A percentile compares a stretch with the other conserved stretches of the same genome.
phyloP scores from a whole-genome alignment of 2,797 vertebrate species.

The Triplophysa yarkandensis region DNA sequence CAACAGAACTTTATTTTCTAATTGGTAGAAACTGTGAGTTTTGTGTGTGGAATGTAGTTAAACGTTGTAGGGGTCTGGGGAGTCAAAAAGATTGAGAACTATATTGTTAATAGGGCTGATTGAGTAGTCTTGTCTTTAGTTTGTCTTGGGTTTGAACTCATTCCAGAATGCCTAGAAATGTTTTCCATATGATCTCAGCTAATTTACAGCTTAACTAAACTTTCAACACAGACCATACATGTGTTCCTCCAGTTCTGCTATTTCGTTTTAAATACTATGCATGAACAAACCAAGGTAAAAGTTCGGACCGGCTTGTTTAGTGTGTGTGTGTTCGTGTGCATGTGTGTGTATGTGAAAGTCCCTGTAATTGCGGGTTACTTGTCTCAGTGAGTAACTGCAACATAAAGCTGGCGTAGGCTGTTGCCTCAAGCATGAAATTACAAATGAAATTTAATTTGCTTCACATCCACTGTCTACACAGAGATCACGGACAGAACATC shows the following conservation, averaged over 20 bases:
- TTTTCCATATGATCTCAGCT: neutral
- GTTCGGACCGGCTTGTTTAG: neutral
- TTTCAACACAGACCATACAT: neutral
- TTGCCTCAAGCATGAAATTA: slow-evolving; percentile 80
- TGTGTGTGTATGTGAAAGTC: slow-evolving; percentile 57
- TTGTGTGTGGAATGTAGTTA: too few relatives aligned
- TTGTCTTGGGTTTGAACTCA: neutral
- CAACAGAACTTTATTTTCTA: too few relatives aligned
- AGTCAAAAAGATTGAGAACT: too few relatives aligned
- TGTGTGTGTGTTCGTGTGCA: slow-evolving; percentile 24
- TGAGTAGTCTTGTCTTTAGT: neutral
- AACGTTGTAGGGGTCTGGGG: too few relatives aligned
- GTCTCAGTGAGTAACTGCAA: slow-evolving; percentile 80
- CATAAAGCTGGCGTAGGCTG: slow-evolving; percentile 72
- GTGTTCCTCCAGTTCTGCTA: slow-evolving; percentile 3
- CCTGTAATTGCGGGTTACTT: slow-evolving; percentile 77
- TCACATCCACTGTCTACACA: slow-evolving; percentile 76
- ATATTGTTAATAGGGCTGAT: neutral
- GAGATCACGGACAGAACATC: slow-evolving; percentile 73
- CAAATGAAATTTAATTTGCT: slow-evolving; percentile 82
- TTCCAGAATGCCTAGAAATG: neutral
- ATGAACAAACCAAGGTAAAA: slow-evolving; percentile 12
- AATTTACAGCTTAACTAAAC: neutral
- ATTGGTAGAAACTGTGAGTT: too few relatives aligned
- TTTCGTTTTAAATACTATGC: neutral